Conservation (phyloP, 2,888 invertebrate species). For the Leucozona laternaria region DNA sequence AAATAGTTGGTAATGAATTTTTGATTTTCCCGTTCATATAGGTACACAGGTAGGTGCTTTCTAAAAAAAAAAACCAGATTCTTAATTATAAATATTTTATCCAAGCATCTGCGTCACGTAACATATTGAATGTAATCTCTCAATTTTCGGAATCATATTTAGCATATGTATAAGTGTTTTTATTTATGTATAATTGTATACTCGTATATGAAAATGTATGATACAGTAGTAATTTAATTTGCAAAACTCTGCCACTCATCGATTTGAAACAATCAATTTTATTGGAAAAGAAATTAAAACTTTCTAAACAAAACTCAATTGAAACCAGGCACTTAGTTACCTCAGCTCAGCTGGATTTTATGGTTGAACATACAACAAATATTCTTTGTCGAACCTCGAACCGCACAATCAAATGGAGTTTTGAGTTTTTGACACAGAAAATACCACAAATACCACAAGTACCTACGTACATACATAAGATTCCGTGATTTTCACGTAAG, state of each 20-base stretch:
- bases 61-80: neutral
- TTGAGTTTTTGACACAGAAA: neutral
- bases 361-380: neutral
- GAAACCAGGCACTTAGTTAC: neutral
- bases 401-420: constrained; percentile 18
- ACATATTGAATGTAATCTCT: constrained; percentile 5
- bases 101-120: constrained; percentile 16
- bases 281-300: neutral
- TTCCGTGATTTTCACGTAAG: constrained; percentile 23
- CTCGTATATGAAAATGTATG: neutral
- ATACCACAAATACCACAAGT: constrained; percentile 30
- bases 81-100: neutral
- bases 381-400: constrained; percentile 1
- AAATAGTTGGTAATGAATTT: neutral
- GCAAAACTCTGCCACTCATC: neutral
- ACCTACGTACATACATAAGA: neutral
- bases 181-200: too few relatives aligned
- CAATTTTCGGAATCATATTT: neutral
- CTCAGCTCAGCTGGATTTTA: constrained; percentile 1
- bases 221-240: neutral
- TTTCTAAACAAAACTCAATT: neutral
- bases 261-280: neutral
- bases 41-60: neutral
- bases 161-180: neutral
- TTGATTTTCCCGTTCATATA: neutral